Conservation (phyloP, 2,113 vertebrate genomes). For the Ceyx margarethae region DNA sequence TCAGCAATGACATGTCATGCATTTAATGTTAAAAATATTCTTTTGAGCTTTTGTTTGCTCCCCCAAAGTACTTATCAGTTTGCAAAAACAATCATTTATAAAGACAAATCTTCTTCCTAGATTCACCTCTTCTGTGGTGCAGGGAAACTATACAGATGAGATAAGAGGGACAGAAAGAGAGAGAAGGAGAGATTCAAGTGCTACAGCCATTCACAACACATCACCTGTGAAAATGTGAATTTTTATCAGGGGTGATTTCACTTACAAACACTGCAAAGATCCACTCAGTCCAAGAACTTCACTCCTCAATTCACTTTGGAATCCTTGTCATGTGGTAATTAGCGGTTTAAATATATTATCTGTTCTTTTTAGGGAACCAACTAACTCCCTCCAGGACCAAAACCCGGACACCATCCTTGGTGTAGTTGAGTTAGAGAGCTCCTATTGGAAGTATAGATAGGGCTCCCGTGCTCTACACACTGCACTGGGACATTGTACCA, state of each 20-base stretch:
- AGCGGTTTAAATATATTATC: background rate
- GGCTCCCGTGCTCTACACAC: background rate
- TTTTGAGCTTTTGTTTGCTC: background rate
- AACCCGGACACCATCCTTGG: background rate
- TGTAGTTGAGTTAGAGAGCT: background rate
- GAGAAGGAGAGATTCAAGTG: background rate
- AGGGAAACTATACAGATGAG: background rate
- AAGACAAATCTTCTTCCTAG: constrained; percentile 24
- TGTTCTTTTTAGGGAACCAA: background rate
- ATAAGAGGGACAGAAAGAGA: background rate
- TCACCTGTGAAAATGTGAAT: background rate
- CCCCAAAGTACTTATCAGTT: background rate
- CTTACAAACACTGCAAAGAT: background rate
- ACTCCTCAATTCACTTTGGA: background rate
- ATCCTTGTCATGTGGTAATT: background rate
- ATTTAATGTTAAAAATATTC: background rate
- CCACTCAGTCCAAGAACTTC: background rate
- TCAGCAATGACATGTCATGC: background rate
- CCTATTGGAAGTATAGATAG: accelerated
- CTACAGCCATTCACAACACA: background rate
- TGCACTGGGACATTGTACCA: background rate
- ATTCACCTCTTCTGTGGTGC: background rate
- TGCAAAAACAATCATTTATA: background rate
- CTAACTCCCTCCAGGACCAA: background rate
- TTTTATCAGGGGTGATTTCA: background rate